Conservation (phyloP, 2,113 vertebrate genomes). For the Limanda limanda region DNA sequence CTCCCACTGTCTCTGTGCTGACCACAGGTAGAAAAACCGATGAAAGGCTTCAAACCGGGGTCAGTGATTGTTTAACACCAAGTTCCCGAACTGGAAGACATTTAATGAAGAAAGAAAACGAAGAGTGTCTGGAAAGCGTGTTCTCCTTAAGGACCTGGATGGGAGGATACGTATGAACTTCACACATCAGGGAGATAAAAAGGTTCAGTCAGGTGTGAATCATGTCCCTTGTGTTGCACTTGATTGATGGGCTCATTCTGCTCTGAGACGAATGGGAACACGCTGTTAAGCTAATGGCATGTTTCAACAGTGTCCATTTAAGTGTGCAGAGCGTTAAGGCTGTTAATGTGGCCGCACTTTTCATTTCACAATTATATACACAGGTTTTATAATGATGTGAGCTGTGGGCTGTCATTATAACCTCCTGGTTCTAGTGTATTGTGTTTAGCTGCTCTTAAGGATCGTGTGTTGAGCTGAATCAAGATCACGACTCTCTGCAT, state of each 20-base stretch:
- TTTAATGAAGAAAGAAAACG: background rate
- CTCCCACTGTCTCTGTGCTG: background rate
- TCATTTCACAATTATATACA: background rate
- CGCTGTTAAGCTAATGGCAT: slow-evolving; percentile 7
- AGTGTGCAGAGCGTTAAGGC: slow-evolving; percentile 24
- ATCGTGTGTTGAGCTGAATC: background rate
- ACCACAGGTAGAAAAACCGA: background rate
- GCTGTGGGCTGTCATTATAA: background rate
- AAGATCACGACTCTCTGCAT: background rate
- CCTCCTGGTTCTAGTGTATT: background rate
- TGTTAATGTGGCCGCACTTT: slow-evolving; percentile 1
- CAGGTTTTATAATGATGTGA: background rate
- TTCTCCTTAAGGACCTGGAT: background rate
- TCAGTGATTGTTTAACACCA: no score
- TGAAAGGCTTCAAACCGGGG: background rate
- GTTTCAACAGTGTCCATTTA: slow-evolving; percentile 32
- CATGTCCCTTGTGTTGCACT: slow-evolving; percentile 29
- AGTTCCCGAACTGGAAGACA: background rate
- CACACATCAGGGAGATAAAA: slow-evolving; percentile 42
- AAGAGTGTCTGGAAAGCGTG: background rate
- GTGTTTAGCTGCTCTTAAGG: background rate
- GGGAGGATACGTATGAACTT: slow-evolving; percentile 37
- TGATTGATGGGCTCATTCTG: slow-evolving; percentile 51
- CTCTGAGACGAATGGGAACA: slow-evolving; percentile 19
- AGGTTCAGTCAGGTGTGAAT: slow-evolving; percentile 33